phyloP scores from a whole-genome alignment of 1,140 invertebrate genomes.

The Pantala flavescens region DNA sequence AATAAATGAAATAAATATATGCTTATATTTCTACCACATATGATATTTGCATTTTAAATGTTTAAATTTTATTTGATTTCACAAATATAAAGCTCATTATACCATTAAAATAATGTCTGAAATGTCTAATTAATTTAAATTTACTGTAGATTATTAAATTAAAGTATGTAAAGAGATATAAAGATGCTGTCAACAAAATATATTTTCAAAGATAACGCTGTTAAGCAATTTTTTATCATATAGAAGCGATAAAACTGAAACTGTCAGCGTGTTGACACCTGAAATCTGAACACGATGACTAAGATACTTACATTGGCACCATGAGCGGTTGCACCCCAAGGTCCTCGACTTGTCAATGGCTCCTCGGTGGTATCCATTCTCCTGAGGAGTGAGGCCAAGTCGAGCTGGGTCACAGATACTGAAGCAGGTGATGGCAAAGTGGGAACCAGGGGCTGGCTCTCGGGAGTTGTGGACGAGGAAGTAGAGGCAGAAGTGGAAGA shows the following conservation, averaged over 20 bases:
- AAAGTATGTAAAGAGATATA: no score
- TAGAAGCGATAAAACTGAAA: neutral
- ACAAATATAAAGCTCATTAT: no score
- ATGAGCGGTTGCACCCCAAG: slow-evolving; percentile 16
- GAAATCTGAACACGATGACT: slow-evolving; percentile 13
- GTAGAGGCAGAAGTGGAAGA: neutral
- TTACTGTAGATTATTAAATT: no score
- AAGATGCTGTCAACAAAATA: no score
- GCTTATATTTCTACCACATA: no score
- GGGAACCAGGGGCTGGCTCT: slow-evolving; percentile 29
- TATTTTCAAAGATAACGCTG: neutral
- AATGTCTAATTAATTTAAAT: no score
- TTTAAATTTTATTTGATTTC: no score
- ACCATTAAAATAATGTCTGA: no score
- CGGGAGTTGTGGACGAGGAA: neutral
- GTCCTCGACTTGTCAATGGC: slow-evolving; percentile 28
- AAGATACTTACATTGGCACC: slow-evolving; percentile 13
- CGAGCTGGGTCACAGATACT: slow-evolving; percentile 34
- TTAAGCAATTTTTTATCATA: neutral
- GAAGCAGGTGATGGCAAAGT: slow-evolving; percentile 30
- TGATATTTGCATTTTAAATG: no score
- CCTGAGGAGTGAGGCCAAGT: slow-evolving; percentile 44
- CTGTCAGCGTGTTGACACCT: no score
- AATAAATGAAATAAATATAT: no score
- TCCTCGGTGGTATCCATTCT: slow-evolving; percentile 41